Percentiles rank a stretch among this genome's conserved stretches.
Evolutionary conservation across 2,797 vertebrate species (phyloP).

Genomic region (Amblyopsis hoosieri): DNA sequence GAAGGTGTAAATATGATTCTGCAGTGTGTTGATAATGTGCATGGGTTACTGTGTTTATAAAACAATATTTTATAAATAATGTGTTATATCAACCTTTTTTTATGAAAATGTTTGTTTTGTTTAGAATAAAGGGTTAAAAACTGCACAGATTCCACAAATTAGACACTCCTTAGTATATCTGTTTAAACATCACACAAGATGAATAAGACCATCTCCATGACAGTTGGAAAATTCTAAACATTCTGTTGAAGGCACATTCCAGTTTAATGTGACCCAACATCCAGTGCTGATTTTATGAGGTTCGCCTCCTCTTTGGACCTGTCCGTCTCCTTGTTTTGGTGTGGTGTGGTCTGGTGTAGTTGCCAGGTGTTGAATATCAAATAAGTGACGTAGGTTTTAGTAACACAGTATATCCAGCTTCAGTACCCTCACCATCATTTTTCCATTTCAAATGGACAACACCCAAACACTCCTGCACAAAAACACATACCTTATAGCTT

Average conservation of each 20-base stretch:
- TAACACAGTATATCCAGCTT: neutral
- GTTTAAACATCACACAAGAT: constrained; percentile 27
- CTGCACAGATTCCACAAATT: constrained; percentile 19
- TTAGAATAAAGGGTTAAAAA: constrained; percentile 49
- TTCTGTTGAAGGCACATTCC: constrained; percentile 68
- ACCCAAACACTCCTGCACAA: constrained; percentile 3
- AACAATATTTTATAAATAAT: constrained; percentile 40
- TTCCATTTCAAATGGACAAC: constrained; percentile 1
- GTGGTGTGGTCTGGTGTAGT: constrained; percentile 26
- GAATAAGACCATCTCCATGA: constrained; percentile 44
- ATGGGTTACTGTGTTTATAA: neutral
- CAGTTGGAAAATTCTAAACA: constrained; percentile 54
- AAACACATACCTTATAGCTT: constrained; percentile 19
- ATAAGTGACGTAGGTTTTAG: constrained; percentile 2
- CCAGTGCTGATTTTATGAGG: constrained; percentile 14
- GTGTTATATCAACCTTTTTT: constrained; percentile 56
- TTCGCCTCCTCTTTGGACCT: constrained; percentile 23
- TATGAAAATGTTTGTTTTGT: constrained; percentile 15
- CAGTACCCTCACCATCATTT: neutral
- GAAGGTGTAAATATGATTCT: constrained; percentile 4
- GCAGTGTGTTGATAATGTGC: neutral
- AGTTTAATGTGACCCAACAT: constrained; percentile 59
- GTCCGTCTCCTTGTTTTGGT: constrained; percentile 16
- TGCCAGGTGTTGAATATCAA: constrained; percentile 40
- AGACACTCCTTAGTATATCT: constrained; percentile 10